Percentiles rank a stretch among this genome's conserved stretches.
Conservation (phyloP, 1,140 invertebrate species). For the Hycleus phaleratus region DNA sequence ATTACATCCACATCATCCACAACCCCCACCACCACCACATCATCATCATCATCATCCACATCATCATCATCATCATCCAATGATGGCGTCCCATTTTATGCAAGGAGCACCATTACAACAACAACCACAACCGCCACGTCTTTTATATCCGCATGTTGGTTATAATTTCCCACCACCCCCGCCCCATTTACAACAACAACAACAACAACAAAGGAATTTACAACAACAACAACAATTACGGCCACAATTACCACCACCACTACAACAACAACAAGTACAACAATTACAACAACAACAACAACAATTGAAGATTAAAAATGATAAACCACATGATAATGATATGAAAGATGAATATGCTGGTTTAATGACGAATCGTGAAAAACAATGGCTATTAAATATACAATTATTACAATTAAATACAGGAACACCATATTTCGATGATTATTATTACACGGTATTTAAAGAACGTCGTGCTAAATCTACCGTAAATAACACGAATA, state of each 20-base stretch:
- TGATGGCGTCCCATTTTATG: constrained; percentile 36
- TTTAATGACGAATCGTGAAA: constrained; percentile 84
- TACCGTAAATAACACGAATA: constrained; percentile 28
- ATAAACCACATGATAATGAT: constrained; percentile 20
- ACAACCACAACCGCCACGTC: constrained; percentile 1
- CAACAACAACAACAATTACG: constrained; percentile 11
- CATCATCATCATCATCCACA: constrained; percentile 27
- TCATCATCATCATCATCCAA: constrained; percentile 13
- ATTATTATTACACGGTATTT: constrained; percentile 75
- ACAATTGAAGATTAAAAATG: constrained; percentile 17
- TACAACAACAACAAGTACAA: constrained; percentile 36
- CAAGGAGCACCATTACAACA: constrained; percentile 28
- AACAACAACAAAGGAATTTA: constrained; percentile 5
- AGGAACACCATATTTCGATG: constrained; percentile 76
- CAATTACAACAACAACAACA: constrained; percentile 34
- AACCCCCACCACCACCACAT: constrained; percentile 27
- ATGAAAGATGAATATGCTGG: constrained; percentile 73
- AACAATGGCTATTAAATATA: constrained; percentile 90
- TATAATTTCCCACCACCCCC: constrained; percentile 34
- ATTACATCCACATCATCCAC: constrained; percentile 31
- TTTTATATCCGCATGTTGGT: constrained; percentile 20
- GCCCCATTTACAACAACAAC: constrained; percentile 22
- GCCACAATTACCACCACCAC: not conserved
- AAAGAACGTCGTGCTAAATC: constrained; percentile 50
- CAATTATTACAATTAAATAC: constrained; percentile 82